Percentiles rank a stretch among this genome's conserved stretches.
These are phyloP conservation scores for Lamprotornis superbus DNA, from an alignment of 2,113 vertebrate genomes.

Conservation along the genomic window DNA sequence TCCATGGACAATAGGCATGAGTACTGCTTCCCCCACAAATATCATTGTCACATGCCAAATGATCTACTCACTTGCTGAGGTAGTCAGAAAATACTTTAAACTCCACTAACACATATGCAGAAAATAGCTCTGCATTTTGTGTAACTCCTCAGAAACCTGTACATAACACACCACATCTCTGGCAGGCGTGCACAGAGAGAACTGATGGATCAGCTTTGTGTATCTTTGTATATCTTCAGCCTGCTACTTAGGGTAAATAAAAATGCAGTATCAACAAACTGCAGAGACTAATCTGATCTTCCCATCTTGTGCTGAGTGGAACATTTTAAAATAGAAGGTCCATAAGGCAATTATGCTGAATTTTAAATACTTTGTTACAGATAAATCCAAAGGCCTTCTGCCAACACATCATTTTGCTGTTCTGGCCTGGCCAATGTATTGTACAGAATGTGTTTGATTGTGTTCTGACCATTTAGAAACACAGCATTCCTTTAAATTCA, in stretches of 20 bases:
- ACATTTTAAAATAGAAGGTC: conserved; percentile 60
- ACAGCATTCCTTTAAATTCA: background rate
- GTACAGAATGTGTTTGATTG: background rate
- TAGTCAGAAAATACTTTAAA: background rate
- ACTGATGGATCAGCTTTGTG: conserved; percentile 1
- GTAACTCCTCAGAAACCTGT: background rate
- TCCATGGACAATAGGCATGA: background rate
- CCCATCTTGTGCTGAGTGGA: conserved; percentile 50
- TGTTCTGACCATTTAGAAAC: background rate
- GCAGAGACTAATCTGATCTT: conserved; percentile 51
- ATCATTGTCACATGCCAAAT: background rate
- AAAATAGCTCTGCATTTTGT: background rate
- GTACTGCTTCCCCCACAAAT: background rate
- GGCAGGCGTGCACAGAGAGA: background rate
- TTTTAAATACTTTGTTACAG: conserved; percentile 51
- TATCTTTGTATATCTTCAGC: background rate
- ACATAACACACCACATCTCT: background rate
- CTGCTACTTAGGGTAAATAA: conserved; percentile 51
- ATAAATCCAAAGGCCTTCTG: conserved; percentile 41
- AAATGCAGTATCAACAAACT: conserved; percentile 54
- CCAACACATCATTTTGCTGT: conserved; percentile 5
- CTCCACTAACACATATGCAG: background rate
- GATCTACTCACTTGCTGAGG: background rate
- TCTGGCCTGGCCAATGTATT: background rate
- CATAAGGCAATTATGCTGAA: conserved; percentile 65